Conservation (phyloP, 1,140 invertebrate genomes). For the Hesperophylax magnus region DNA sequence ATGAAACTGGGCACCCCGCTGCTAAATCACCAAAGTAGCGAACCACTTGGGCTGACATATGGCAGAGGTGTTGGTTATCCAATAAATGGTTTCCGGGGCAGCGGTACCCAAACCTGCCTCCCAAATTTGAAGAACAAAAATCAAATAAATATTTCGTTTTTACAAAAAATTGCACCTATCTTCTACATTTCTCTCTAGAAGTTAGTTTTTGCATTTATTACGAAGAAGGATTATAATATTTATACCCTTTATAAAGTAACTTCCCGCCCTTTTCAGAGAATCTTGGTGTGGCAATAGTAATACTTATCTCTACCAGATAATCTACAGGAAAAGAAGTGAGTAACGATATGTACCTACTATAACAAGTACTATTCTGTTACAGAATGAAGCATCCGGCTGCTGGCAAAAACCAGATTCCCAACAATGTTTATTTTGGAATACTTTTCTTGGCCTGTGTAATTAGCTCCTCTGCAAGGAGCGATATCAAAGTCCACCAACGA, state of each 20-base stretch:
- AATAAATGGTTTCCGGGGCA: too few relatives aligned
- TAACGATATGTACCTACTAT: too few relatives aligned
- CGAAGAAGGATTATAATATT: background rate
- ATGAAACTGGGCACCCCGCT: too few relatives aligned
- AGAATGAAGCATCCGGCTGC: conserved; percentile 2
- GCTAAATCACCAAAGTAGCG: too few relatives aligned
- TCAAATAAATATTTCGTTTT: too few relatives aligned
- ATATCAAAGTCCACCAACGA: conserved; percentile 47
- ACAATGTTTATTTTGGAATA: conserved; percentile 7
- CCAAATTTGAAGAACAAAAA: too few relatives aligned
- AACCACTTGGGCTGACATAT: too few relatives aligned
- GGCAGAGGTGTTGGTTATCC: too few relatives aligned
- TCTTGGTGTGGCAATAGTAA: background rate
- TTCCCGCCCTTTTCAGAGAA: too few relatives aligned
- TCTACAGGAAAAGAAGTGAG: too few relatives aligned
- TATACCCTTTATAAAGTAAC: background rate
- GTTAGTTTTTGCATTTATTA: background rate
- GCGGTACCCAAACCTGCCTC: too few relatives aligned
- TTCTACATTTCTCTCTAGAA: background rate
- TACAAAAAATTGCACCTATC: too few relatives aligned
- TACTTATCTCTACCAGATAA: background rate
- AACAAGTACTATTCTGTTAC: background rate
- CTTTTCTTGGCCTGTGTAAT: conserved; percentile 40
- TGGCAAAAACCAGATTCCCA: background rate
- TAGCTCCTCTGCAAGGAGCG: conserved; percentile 42